Conservation (phyloP, 2,113 vertebrate species). For the Hyperoodon ampullatus region DNA sequence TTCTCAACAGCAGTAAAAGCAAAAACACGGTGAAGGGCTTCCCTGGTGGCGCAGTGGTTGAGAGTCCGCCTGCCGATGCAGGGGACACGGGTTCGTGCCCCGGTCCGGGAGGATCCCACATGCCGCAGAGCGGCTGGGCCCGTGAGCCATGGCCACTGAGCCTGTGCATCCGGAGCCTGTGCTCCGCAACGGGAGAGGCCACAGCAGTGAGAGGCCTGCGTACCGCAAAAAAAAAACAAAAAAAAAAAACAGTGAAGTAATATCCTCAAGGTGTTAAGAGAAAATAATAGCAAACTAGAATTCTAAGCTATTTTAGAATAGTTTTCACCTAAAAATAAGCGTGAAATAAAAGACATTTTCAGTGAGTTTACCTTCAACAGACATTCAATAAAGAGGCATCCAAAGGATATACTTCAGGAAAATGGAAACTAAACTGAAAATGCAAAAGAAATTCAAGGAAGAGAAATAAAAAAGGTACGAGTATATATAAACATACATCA, state of each 20-base stretch:
- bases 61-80: no score
- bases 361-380: not conserved
- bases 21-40: not conserved
- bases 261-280: not conserved
- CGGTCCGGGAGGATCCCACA: no score
- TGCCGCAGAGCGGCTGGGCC: no score
- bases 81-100: no score
- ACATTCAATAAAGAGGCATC: not conserved
- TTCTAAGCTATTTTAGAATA: not conserved
- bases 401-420: not conserved
- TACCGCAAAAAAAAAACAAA: no score
- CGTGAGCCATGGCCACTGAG: no score
- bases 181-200: no score
- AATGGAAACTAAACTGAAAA: slow-evolving; percentile 3
- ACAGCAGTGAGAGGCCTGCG: no score
- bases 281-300: not conserved
- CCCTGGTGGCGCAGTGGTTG: no score
- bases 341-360: not conserved
- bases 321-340: not conserved
- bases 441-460: not conserved
- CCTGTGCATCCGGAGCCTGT: no score
- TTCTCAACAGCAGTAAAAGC: not conserved
- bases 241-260: not conserved
- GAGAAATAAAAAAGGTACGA: not conserved
- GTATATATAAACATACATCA: not conserved